phyloP scores from a whole-genome alignment of 2,113 vertebrate genomes.

The Opisthocomus hoazin region DNA sequence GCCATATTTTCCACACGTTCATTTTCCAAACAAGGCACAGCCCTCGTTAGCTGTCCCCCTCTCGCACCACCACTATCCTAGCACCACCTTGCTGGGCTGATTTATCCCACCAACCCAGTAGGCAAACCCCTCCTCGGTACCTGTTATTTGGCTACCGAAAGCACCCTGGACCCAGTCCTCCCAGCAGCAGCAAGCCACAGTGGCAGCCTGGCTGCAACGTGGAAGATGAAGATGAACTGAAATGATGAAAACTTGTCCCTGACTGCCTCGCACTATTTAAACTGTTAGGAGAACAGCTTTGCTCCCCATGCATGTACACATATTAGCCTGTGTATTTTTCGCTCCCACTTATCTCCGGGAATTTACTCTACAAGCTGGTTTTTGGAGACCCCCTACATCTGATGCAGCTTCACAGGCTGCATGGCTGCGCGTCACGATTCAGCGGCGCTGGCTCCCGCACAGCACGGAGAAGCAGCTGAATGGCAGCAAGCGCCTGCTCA shows the following conservation, averaged over 20 bases:
- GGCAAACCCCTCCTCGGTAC: rapidly evolving
- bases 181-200: rapidly evolving
- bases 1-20: rapidly evolving
- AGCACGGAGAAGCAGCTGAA: neutral
- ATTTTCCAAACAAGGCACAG: neutral
- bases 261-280: neutral
- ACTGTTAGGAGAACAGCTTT: conserved; percentile 15
- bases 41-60: neutral
- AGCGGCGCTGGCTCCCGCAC: neutral
- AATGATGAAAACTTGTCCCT: neutral
- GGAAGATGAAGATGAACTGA: rapidly evolving
- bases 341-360: neutral
- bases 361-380: conserved; percentile 43
- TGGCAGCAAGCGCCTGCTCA: neutral
- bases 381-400: conserved; percentile 46
- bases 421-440: neutral
- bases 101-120: neutral
- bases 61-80: rapidly evolving
- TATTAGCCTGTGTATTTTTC: neutral
- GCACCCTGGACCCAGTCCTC: neutral
- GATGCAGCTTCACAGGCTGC: neutral
- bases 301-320: neutral
- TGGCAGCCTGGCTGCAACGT: neutral
- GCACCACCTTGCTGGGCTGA: neutral
- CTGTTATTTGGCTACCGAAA: neutral